Percentiles rank a stretch among this genome's conserved stretches.
Evolutionary conservation across 2,113 vertebrate species (phyloP).

Genomic region (Girardinichthys multiradiatus): DNA sequence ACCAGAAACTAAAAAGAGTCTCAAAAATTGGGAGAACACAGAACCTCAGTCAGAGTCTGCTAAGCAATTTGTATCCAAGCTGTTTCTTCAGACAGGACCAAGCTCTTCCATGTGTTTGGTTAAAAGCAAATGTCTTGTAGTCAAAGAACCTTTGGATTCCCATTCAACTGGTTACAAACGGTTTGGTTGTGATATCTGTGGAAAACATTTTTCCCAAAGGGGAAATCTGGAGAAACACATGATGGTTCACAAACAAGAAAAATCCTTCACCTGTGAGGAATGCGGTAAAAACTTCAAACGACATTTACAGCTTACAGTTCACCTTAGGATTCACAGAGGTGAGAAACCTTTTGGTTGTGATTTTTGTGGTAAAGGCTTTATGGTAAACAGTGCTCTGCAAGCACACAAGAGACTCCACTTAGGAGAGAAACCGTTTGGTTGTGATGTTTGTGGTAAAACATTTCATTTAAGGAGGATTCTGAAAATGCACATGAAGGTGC

Average conservation of each 20-base stretch:
- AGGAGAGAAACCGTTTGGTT: background rate
- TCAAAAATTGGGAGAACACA: background rate
- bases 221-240: background rate
- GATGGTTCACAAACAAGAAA: background rate
- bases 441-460: background rate
- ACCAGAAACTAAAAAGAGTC: background rate
- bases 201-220: background rate
- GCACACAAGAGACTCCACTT: background rate
- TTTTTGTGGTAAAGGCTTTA: background rate
- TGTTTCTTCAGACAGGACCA: background rate
- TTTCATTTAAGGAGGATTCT: background rate
- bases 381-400: background rate
- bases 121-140: background rate
- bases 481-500: background rate
- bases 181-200: background rate
- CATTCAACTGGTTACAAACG: background rate
- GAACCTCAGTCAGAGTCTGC: background rate
- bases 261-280: background rate
- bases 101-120: background rate
- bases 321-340: background rate
- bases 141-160: background rate
- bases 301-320: background rate
- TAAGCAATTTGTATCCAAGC: background rate
- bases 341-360: background rate
- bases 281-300: background rate